Evolutionary conservation across 2,888 invertebrate genomes (phyloP).

Genomic region (Patella ulyssiponensis): DNA sequence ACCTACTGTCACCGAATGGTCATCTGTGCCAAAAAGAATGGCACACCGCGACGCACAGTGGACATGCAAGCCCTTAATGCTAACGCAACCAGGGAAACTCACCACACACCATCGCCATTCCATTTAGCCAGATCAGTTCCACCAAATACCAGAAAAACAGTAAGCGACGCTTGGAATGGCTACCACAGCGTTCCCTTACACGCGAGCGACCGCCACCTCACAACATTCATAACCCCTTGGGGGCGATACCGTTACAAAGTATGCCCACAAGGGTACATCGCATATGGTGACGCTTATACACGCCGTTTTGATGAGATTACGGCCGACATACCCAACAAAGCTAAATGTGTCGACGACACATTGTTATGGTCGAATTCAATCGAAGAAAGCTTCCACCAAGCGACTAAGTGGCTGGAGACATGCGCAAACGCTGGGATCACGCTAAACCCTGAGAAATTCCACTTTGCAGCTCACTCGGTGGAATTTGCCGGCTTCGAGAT

Average conservation of each 20-base stretch:
- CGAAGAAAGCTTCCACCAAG: slow-evolving; percentile 41
- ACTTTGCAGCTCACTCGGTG: slow-evolving; percentile 39
- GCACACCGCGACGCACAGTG: slow-evolving; percentile 44
- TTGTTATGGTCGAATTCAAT: slow-evolving; percentile 39
- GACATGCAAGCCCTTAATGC: slow-evolving; percentile 39
- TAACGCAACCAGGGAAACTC: slow-evolving; percentile 27
- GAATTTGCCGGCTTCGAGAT: slow-evolving; percentile 53
- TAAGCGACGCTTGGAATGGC: slow-evolving; percentile 38
- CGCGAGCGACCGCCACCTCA: slow-evolving; percentile 38
- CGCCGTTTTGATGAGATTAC: slow-evolving; percentile 50
- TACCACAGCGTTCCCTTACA: slow-evolving; percentile 35
- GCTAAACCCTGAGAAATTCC: slow-evolving; percentile 51
- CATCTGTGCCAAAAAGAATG: slow-evolving; percentile 38
- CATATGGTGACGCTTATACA: slow-evolving; percentile 47
- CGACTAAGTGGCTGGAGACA: slow-evolving; percentile 41
- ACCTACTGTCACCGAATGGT: slow-evolving; percentile 51
- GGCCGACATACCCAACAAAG: slow-evolving; percentile 47
- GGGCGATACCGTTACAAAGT: slow-evolving; percentile 40
- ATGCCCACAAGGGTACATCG: neutral
- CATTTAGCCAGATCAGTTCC: slow-evolving; percentile 33
- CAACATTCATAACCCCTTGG: slow-evolving; percentile 44
- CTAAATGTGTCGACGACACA: slow-evolving; percentile 48
- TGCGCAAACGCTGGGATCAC: slow-evolving; percentile 46
- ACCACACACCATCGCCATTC: slow-evolving; percentile 37
- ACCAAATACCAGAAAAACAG: slow-evolving; percentile 38